Conservation (phyloP, 2,888 invertebrate genomes). For the Caenorhabditis virilis region DNA sequence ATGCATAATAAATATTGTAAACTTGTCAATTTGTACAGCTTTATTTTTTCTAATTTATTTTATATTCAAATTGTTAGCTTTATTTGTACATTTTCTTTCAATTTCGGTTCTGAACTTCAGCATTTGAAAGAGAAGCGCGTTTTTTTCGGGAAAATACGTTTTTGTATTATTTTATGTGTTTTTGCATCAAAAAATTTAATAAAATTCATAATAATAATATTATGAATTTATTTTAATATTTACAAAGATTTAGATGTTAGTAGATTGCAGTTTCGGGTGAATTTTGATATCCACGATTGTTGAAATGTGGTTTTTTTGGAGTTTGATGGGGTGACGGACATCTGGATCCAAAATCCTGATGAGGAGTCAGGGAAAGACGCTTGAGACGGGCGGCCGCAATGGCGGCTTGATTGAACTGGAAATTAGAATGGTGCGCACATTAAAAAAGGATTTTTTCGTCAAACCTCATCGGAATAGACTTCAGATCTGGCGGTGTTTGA, state of each 20-base stretch:
- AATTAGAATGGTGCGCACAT: conserved; percentile 1
- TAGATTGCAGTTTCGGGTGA: conserved; percentile 41
- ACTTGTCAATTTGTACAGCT: neutral
- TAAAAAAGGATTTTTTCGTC: neutral
- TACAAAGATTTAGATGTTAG: too few relatives aligned
- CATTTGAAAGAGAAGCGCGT: neutral
- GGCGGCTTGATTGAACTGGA: conserved; percentile 37
- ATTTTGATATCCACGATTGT: conserved; percentile 14
- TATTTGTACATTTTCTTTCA: neutral
- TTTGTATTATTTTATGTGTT: conserved; percentile 9
- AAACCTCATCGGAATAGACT: neutral
- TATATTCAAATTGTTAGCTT: neutral
- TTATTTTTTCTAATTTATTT: neutral
- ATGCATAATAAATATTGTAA: neutral
- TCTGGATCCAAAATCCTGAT: conserved; percentile 3
- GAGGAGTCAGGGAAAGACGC: conserved; percentile 27
- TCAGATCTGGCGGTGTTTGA: neutral
- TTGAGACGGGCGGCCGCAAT: conserved; percentile 37
- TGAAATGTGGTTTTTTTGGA: too few relatives aligned
- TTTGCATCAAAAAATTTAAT: conserved; percentile 8
- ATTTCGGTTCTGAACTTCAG: neutral
- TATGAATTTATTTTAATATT: neutral
- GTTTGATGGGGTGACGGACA: neutral
- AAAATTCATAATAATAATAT: conserved; percentile 1
- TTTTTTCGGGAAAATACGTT: neutral